Conservation (phyloP, 2,797 vertebrate species). For the Hypotaenidia okinawae region DNA sequence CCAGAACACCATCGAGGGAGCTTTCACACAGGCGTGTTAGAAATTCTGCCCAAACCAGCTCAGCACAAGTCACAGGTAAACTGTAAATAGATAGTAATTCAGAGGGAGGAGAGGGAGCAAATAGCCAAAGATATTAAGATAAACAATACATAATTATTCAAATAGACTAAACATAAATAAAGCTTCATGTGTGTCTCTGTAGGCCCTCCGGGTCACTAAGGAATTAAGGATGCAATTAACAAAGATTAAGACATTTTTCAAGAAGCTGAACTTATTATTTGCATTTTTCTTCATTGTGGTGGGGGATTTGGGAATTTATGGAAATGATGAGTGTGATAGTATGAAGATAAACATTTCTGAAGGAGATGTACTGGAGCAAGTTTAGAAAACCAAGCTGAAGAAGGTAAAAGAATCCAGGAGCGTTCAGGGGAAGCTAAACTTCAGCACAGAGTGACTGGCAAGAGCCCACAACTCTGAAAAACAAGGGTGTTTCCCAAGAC, state of each 20-base stretch:
- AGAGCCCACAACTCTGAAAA: conserved; percentile 13
- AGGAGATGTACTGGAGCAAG: conserved; percentile 56
- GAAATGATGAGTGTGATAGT: conserved; percentile 59
- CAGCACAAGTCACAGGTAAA: conserved; percentile 38
- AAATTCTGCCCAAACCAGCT: conserved; percentile 62
- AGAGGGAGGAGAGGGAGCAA: conserved; percentile 38
- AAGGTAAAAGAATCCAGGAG: conserved; percentile 52
- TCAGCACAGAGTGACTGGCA: conserved; percentile 41
- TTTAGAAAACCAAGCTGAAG: conserved; percentile 57
- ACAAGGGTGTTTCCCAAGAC: conserved; percentile 19
- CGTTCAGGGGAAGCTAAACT: conserved; percentile 57
- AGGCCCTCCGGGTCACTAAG: conserved; percentile 26
- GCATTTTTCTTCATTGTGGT: conserved; percentile 35
- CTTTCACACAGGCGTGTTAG: conserved; percentile 18
- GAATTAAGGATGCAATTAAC: conserved; percentile 56
- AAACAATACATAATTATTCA: conserved; percentile 62
- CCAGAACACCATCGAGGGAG: background rate
- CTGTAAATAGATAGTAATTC: conserved; percentile 44
- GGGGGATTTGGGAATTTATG: conserved; percentile 62
- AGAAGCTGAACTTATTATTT: conserved; percentile 53
- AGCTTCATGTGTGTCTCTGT: conserved; percentile 22
- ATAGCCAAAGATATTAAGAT: conserved; percentile 63
- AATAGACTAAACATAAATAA: conserved; percentile 57
- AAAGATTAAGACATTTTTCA: conserved; percentile 51
- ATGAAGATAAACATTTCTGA: conserved; percentile 62